Evolutionary conservation across 2,797 vertebrate genomes (phyloP).

Genomic region (Enoplosus armatus): DNA sequence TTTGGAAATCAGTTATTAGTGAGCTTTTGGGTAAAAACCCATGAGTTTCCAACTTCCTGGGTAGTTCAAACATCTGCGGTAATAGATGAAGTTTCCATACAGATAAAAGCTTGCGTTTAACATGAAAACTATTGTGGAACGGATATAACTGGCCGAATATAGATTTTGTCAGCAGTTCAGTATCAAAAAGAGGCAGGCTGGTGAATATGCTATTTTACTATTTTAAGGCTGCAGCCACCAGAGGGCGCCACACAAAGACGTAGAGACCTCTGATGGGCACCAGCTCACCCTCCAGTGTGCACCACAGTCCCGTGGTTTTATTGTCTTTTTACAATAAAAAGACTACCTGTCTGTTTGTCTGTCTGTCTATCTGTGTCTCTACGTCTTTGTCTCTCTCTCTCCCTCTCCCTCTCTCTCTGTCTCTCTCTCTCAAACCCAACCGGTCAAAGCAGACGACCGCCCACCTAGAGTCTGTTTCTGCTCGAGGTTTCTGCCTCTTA

Average conservation of each 20-base stretch:
- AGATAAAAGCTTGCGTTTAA: not conserved
- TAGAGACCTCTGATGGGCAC: not conserved
- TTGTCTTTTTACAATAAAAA: too few species aligned
- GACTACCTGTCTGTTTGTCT: too few species aligned
- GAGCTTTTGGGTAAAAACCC: not conserved
- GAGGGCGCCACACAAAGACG: not conserved
- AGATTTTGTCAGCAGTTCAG: not conserved
- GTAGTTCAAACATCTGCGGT: not conserved
- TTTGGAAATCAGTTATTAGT: not conserved
- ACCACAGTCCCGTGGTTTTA: not conserved
- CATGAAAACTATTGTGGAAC: not conserved
- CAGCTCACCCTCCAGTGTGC: not conserved
- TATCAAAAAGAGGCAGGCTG: not conserved
- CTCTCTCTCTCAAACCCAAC: too few species aligned
- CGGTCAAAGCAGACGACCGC: too few species aligned
- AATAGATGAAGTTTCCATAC: not conserved
- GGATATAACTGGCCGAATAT: not conserved
- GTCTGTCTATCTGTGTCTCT: too few species aligned
- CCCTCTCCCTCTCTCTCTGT: too few species aligned
- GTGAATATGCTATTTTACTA: not conserved
- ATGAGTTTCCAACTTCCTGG: not conserved
- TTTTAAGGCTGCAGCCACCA: not conserved
- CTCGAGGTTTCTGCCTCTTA: too few species aligned
- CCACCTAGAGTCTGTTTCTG: too few species aligned
- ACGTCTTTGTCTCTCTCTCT: too few species aligned